Evolutionary conservation across 2,797 vertebrate species (phyloP).

Genomic region (Macrochelys suwanniensis): DNA sequence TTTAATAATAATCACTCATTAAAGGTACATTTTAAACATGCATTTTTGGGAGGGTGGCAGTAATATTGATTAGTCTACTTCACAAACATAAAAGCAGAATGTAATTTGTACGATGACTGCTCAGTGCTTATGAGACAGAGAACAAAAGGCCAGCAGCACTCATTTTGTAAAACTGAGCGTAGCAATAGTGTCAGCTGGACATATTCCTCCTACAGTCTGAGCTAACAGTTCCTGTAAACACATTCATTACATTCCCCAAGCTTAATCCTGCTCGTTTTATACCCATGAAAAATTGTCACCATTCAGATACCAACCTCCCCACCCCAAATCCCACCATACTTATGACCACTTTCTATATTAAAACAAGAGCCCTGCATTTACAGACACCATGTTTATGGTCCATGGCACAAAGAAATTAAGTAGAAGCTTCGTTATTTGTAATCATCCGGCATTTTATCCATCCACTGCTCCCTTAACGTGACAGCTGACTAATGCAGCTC

Average conservation of each 20-base stretch:
- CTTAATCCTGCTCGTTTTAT: background rate
- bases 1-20: background rate
- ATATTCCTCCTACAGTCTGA: background rate
- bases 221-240: background rate
- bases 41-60: background rate
- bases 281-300: background rate
- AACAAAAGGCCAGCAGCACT: background rate
- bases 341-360: background rate
- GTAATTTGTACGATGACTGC: fast-evolving
- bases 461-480: background rate
- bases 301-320: background rate
- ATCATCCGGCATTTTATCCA: background rate
- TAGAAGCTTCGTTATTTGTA: background rate
- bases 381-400: background rate
- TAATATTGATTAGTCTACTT: fast-evolving
- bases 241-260: background rate
- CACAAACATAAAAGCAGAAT: background rate
- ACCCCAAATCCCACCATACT: background rate
- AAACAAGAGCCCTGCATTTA: background rate
- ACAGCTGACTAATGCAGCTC: background rate
- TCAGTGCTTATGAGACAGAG: background rate
- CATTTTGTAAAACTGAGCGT: too few relatives aligned
- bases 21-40: background rate
- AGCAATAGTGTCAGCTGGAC: background rate
- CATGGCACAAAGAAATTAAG: background rate